A percentile compares a stretch with the other conserved stretches of the same genome.
These are phyloP conservation scores for Diploscapter pachys DNA, from an alignment of 1,140 invertebrate genomes.

Conservation along the genomic window DNA sequence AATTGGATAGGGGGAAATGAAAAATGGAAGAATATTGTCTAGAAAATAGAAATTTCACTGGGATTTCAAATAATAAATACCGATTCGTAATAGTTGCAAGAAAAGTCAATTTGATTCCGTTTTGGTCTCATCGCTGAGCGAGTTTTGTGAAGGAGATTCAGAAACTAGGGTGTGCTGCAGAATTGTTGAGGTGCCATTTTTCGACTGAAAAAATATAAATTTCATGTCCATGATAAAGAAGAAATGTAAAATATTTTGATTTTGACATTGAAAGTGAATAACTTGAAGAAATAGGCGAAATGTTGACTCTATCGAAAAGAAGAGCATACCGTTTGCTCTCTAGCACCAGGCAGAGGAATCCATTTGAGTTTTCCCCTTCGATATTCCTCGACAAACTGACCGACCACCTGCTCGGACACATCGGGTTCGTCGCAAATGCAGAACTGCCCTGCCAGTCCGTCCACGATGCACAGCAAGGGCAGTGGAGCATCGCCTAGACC, in stretches of 20 bases:
- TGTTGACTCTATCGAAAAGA: not conserved
- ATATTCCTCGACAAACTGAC: not conserved
- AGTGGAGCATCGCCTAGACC: constrained; percentile 36
- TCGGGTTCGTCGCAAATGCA: constrained; percentile 35
- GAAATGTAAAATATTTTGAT: not conserved
- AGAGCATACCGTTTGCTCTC: not conserved
- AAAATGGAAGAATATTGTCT: too few relatives aligned
- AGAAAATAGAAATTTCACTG: too few relatives aligned
- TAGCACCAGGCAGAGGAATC: not conserved
- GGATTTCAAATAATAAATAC: too few relatives aligned
- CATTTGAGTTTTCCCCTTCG: not conserved
- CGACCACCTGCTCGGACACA: constrained; percentile 25
- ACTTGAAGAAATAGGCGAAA: not conserved
- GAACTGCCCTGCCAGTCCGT: constrained; percentile 30
- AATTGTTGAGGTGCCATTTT: constrained; percentile 22
- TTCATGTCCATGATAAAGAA: not conserved
- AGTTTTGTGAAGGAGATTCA: constrained; percentile 31
- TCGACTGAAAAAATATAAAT: not conserved
- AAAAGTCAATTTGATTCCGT: not conserved
- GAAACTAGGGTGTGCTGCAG: constrained; percentile 26
- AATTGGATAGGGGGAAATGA: too few relatives aligned
- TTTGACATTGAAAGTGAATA: not conserved
- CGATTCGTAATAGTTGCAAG: not conserved
- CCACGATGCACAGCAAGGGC: constrained; percentile 29
- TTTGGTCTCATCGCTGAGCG: constrained; percentile 21